Conservation (phyloP, 2,888 invertebrate species). For the Escarpia spicata region DNA sequence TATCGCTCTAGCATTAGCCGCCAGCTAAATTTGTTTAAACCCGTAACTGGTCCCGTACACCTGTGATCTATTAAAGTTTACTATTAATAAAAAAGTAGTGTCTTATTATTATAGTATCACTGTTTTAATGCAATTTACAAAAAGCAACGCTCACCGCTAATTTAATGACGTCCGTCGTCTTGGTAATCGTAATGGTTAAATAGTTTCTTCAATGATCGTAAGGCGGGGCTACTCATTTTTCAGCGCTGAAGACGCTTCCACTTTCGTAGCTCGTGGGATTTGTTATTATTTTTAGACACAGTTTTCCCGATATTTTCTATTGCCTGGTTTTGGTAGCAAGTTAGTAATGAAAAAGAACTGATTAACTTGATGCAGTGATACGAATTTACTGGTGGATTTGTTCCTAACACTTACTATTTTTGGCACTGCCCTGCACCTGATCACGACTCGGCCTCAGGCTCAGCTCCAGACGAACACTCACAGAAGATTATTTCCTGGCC, state of each 20-base stretch:
- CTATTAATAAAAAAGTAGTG: background rate
- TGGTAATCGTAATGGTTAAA: background rate
- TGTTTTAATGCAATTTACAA: background rate
- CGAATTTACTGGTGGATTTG: too few relatives aligned
- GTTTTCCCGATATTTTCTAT: background rate
- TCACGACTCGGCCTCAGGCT: too few relatives aligned
- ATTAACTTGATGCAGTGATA: too few relatives aligned
- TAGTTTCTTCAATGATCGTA: background rate
- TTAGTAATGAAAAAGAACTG: background rate
- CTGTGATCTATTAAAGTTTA: background rate
- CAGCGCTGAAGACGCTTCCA: background rate
- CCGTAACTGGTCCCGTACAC: background rate
- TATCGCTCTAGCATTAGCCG: background rate
- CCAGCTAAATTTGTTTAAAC: background rate
- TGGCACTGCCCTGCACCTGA: too few relatives aligned
- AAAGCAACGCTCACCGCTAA: background rate
- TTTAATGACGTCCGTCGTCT: background rate
- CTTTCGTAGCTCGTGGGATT: background rate
- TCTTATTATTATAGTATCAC: background rate
- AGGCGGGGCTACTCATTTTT: background rate
- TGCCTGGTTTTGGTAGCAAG: background rate
- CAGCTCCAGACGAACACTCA: too few relatives aligned
- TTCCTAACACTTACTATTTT: too few relatives aligned
- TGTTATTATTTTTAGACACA: background rate
- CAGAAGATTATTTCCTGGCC: too few relatives aligned